Base-by-base conservation (phyloP, 2,888 invertebrate genomes). In the Ametastegia equiseti region DNA sequence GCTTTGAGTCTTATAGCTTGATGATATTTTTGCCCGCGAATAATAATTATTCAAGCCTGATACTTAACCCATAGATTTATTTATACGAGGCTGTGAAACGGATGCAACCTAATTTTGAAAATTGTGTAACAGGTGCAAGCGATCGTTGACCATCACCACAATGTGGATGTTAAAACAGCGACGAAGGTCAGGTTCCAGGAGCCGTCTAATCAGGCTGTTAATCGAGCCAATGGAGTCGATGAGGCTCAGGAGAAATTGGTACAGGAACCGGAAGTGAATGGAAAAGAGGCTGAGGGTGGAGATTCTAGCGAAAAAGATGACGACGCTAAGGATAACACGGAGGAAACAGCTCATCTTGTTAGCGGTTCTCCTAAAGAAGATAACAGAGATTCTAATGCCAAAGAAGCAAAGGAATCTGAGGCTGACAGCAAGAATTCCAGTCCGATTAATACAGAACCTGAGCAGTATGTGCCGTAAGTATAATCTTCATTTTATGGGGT, bases 131-230 rank as follows among this genome's bases (percentile, higher is more conserved):
- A 98, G 98, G 97, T 98, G 78, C 98, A 98, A 94, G 96, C 97
- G 78, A 98, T 98, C 88, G 96, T 98, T 84, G 98, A 98, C 92
- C 97, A 97, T 91, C 97, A 97, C 90, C 96, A 96, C 84, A 95
- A 96, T 88, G 94, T 95, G 83, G 94, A 94, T 86, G 94, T 94
- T 84, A 97, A 97, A 92, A 94, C 95, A 33, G 94, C 96, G 82
- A 95, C 97, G 85, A 97, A 97, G 93, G 97, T 97, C 81, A 95
- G 97, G 83, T 97, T 97, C 92, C 96, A 97, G 87, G 97, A 97
- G 91, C 96, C 96, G 0, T 94, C 91, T 0, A 84, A 82, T 19
- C 86, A 85, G 65, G 88, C 86, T 33, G 88, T 85, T 30, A 78
- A 78, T 63, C 86, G 86, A 47, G 79, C 83, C 1, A 88, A 88